A percentile compares a stretch with the other conserved stretches of the same genome.
phyloP scores from a whole-genome alignment of 1,140 invertebrate genomes.

The Danaus melanippus region DNA sequence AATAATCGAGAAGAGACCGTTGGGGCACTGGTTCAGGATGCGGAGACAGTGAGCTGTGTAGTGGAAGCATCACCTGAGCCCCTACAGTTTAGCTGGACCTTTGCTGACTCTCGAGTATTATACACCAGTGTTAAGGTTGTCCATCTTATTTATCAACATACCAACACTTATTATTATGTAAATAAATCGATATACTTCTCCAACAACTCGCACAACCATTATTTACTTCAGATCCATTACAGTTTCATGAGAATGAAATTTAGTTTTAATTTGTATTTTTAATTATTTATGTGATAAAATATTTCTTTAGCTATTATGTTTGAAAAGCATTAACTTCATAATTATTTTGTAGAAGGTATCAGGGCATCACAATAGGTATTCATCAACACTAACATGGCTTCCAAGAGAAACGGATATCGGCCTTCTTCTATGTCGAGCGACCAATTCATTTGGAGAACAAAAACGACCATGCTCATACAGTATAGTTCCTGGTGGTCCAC shows the following conservation, averaged over 20 bases:
- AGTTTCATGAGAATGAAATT: no score
- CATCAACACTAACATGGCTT: constrained; percentile 49
- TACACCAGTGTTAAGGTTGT: constrained; percentile 48
- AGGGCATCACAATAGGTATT: constrained; percentile 42
- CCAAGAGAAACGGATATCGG: constrained; percentile 41
- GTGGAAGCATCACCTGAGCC: constrained; percentile 49
- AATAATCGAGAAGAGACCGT: constrained; percentile 34
- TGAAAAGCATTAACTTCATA: constrained; percentile 2
- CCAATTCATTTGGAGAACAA: constrained; percentile 53
- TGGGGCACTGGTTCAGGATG: constrained; percentile 32
- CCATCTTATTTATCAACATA: no score
- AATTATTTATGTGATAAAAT: no score
- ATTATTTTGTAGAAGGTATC: constrained; percentile 33
- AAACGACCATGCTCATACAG: constrained; percentile 43
- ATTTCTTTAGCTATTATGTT: background rate
- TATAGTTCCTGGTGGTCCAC: constrained; percentile 35
- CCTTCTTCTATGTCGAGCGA: constrained; percentile 43
- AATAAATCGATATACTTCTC: no score
- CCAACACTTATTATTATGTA: no score
- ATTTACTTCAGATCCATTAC: no score
- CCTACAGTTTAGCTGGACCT: constrained; percentile 54
- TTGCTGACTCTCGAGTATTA: constrained; percentile 46
- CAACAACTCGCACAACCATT: no score
- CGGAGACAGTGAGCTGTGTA: constrained; percentile 42
- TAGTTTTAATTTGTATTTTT: no score